Evolutionary conservation across 2,888 invertebrate genomes (phyloP).

Genomic region (Pardosa pseudoannulata): DNA sequence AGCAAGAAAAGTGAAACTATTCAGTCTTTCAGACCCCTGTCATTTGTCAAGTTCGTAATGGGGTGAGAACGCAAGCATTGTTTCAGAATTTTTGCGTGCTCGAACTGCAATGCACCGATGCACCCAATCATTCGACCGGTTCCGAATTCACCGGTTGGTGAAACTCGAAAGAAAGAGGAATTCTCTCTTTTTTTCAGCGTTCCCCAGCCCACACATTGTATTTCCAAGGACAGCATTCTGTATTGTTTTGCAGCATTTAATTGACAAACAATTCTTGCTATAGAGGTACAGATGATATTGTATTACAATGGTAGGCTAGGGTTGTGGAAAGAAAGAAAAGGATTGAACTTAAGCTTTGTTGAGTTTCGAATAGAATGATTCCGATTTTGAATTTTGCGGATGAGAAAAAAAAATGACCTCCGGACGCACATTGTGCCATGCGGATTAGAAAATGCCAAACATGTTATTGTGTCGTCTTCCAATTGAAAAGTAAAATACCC

Average conservation of each 20-base stretch:
- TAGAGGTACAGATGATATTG: neutral
- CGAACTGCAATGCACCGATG: slow-evolving; percentile 48
- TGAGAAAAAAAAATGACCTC: slow-evolving; percentile 11
- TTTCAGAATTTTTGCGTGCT: slow-evolving; percentile 58
- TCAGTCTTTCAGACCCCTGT: neutral
- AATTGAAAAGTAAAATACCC: neutral
- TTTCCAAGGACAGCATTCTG: slow-evolving; percentile 40
- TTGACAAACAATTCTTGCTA: slow-evolving; percentile 13
- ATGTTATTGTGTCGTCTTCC: neutral
- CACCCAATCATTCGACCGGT: slow-evolving; percentile 52
- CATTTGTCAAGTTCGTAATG: slow-evolving; percentile 54
- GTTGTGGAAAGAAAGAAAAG: slow-evolving; percentile 20
- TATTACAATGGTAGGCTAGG: slow-evolving; percentile 23
- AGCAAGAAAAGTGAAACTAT: slow-evolving; percentile 35
- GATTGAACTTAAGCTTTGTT: slow-evolving; percentile 18
- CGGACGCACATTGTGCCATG: neutral
- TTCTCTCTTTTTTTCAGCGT: slow-evolving; percentile 13
- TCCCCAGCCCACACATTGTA: slow-evolving; percentile 11
- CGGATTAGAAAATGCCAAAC: neutral
- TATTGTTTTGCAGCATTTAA: slow-evolving; percentile 40
- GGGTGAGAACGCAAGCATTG: slow-evolving; percentile 62
- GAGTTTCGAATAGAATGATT: slow-evolving; percentile 10
- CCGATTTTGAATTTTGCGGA: slow-evolving; percentile 14
- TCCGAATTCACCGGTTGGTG: slow-evolving; percentile 33
- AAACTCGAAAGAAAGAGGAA: slow-evolving; percentile 35